A percentile compares a stretch with the other conserved stretches of the same genome.
phyloP scores from a whole-genome alignment of 2,113 vertebrate species.

The Tamias sibiricus region DNA sequence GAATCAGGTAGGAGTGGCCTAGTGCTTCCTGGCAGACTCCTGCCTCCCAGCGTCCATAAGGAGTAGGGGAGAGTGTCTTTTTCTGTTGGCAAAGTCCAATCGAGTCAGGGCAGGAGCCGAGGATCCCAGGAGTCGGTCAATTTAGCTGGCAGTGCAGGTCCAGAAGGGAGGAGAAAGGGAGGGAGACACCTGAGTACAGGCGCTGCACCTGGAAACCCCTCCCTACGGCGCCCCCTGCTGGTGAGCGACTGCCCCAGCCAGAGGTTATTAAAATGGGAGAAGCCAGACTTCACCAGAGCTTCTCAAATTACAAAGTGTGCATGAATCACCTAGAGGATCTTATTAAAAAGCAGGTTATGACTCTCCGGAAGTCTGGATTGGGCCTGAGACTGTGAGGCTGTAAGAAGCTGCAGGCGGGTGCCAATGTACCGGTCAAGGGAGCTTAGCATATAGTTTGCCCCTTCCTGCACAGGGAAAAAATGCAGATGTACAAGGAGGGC shows the following conservation, averaged over 20 bases:
- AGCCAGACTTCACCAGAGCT: not conserved
- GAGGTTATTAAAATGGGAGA: not conserved
- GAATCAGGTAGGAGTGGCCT: slow-evolving; percentile 37
- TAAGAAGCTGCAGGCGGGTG: not conserved
- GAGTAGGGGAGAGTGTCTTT: not conserved
- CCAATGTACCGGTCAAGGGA: not conserved
- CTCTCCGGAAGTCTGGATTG: not conserved
- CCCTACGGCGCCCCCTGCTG: slow-evolving; percentile 62
- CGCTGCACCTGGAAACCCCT: not conserved
- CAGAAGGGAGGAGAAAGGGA: not conserved
- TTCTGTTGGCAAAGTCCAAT: slow-evolving; percentile 59
- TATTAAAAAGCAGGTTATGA: not conserved
- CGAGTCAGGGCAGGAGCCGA: not conserved
- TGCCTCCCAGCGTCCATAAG: not conserved
- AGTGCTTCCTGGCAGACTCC: slow-evolving; percentile 38
- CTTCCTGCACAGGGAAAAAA: not conserved
- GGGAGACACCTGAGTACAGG: not conserved
- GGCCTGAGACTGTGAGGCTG: not conserved
- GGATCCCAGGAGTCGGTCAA: not conserved
- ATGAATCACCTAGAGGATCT: not conserved
- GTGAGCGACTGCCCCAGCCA: not conserved
- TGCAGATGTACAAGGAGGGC: not conserved
- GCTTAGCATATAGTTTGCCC: not conserved
- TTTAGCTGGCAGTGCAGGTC: not conserved
- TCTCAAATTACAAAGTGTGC: not conserved